Evolutionary conservation across 2,888 invertebrate species (phyloP).

Genomic region (Aphodius granarius): DNA sequence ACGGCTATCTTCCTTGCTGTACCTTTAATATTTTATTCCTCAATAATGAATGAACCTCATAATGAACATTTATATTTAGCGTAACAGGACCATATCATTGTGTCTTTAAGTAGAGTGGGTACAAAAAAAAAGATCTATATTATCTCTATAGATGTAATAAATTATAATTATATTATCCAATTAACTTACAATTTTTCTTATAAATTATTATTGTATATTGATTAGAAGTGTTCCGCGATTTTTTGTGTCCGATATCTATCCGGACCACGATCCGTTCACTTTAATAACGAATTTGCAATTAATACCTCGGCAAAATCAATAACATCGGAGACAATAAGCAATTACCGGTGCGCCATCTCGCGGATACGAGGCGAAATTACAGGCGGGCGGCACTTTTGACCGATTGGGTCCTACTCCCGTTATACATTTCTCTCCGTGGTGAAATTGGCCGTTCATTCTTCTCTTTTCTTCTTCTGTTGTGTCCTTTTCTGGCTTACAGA

Average conservation of each 20-base stretch:
- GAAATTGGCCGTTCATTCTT: neutral
- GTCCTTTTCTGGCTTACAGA: neutral
- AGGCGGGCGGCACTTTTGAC: neutral
- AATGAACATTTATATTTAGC: no score
- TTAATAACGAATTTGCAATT: neutral
- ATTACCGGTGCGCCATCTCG: neutral
- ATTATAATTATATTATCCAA: neutral
- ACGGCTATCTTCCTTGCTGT: neutral
- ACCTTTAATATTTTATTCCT: neutral
- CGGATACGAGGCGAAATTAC: neutral
- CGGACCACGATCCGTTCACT: neutral
- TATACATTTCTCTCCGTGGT: neutral
- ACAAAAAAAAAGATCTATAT: no score
- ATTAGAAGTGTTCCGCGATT: neutral
- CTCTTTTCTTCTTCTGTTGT: no score
- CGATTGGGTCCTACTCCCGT: neutral
- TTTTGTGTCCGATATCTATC: neutral
- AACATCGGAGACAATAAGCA: neutral
- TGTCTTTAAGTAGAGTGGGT: no score
- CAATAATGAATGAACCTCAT: no score
- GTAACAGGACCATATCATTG: no score
- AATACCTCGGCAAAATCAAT: neutral
- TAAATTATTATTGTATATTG: neutral
- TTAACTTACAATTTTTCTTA: neutral
- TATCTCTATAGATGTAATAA: no score